Conservation (phyloP, 2,113 vertebrate genomes). For the Eretmochelys imbricata region DNA sequence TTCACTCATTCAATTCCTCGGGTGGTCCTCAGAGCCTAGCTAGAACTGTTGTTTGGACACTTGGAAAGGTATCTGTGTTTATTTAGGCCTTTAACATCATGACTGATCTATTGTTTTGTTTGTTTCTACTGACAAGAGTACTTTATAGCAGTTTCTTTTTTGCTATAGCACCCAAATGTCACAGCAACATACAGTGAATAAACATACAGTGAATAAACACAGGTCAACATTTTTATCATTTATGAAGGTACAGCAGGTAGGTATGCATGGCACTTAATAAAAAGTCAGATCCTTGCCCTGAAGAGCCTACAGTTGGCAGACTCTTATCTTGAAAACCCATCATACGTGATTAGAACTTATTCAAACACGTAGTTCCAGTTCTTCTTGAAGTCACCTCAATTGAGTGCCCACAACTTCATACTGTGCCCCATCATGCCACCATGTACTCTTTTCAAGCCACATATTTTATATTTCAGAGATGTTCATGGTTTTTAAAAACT, state of each 20-base stretch:
- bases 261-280: accelerated
- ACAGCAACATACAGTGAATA: background rate
- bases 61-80: background rate
- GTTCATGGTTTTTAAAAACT: background rate
- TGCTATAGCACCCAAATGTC: background rate
- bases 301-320: background rate
- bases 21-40: background rate
- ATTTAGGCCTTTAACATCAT: background rate
- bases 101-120: background rate
- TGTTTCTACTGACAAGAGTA: background rate
- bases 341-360: background rate
- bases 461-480: accelerated
- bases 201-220: background rate
- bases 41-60: background rate
- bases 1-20: accelerated
- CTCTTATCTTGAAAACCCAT: background rate
- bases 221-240: background rate
- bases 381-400: accelerated
- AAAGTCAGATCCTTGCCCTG: background rate
- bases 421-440: background rate
- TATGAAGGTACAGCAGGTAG: background rate
- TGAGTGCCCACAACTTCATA: accelerated
- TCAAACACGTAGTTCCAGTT: background rate
- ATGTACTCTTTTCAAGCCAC: background rate
- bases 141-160: background rate